Percentiles rank a stretch among this genome's conserved stretches.
Conservation (phyloP, 2,113 vertebrate species). For the Bufo gargarizans region DNA sequence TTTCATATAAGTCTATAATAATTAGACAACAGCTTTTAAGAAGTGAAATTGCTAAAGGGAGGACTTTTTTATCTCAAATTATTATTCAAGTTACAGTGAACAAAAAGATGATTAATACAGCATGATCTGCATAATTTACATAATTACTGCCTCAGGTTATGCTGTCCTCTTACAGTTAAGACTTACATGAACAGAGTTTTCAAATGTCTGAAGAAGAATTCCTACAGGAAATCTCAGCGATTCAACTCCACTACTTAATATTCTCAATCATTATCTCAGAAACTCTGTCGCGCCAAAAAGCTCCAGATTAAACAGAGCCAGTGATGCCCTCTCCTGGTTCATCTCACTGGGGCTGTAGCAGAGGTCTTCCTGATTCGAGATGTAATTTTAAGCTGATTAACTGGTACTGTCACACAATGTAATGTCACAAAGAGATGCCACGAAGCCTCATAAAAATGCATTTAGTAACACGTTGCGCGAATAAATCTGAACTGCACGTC, state of each 20-base stretch:
- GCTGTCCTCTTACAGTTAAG: conserved; percentile 19
- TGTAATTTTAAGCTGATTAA: not conserved
- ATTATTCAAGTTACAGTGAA: conserved; percentile 39
- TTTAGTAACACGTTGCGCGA: not conserved
- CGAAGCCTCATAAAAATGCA: not conserved
- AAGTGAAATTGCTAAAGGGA: not conserved
- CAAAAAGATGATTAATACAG: conserved; percentile 46
- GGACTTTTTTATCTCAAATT: conserved; percentile 13
- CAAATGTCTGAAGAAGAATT: conserved; percentile 6
- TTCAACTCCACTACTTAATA: not conserved
- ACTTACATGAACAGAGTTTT: conserved; percentile 17
- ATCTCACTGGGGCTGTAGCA: not conserved
- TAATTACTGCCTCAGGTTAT: conserved; percentile 34
- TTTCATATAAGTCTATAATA: not conserved
- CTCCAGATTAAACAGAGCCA: not conserved
- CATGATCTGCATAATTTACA: conserved; percentile 38
- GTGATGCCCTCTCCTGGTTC: not conserved
- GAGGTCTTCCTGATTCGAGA: not conserved
- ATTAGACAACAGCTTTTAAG: not conserved
- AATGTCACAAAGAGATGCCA: not conserved
- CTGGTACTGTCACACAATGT: not conserved
- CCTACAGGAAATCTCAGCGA: not conserved
- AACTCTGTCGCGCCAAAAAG: not conserved
- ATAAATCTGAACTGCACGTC: too few species aligned
- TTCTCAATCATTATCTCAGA: not conserved